A percentile compares a stretch with the other conserved stretches of the same genome.
phyloP scores from a whole-genome alignment of 2,113 vertebrate species.

The Platichthys stellatus region DNA sequence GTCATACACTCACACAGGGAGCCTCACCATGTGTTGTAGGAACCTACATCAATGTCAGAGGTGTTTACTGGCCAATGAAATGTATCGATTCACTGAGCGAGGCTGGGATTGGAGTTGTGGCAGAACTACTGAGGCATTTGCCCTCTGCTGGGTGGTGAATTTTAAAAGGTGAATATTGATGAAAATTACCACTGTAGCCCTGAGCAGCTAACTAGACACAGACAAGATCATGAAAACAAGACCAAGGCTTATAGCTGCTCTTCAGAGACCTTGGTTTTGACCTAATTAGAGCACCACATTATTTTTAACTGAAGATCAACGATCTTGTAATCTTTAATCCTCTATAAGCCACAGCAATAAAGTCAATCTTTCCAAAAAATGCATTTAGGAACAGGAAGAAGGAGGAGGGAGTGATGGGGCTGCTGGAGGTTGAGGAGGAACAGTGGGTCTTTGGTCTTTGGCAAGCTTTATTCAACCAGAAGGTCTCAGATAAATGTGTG shows the following conservation, averaged over 20 bases:
- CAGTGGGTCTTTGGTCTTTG: conserved; percentile 27
- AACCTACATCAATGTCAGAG: conserved; percentile 19
- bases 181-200: conserved; percentile 21
- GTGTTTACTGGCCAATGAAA: conserved; percentile 34
- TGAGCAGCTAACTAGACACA: conserved; percentile 7
- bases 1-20: conserved; percentile 7
- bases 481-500: conserved; percentile 48
- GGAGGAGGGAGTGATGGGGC: background rate
- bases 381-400: background rate
- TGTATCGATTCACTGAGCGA: conserved; percentile 32
- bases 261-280: conserved; percentile 25
- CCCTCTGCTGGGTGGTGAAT: conserved; percentile 42
- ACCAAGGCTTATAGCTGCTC: conserved; percentile 1
- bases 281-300: conserved; percentile 25
- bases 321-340: conserved; percentile 34
- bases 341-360: background rate
- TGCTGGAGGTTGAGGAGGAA: background rate
- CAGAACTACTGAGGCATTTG: background rate
- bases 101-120: conserved; percentile 10
- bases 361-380: background rate
- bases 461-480: conserved; percentile 31
- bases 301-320: conserved; percentile 34
- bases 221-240: background rate
- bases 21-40: conserved; percentile 2
- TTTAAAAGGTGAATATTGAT: conserved; percentile 50